Percentiles rank a stretch among this genome's conserved stretches.
Evolutionary conservation across 2,888 invertebrate species (phyloP).

Genomic region (Sphaeridia pumilis): DNA sequence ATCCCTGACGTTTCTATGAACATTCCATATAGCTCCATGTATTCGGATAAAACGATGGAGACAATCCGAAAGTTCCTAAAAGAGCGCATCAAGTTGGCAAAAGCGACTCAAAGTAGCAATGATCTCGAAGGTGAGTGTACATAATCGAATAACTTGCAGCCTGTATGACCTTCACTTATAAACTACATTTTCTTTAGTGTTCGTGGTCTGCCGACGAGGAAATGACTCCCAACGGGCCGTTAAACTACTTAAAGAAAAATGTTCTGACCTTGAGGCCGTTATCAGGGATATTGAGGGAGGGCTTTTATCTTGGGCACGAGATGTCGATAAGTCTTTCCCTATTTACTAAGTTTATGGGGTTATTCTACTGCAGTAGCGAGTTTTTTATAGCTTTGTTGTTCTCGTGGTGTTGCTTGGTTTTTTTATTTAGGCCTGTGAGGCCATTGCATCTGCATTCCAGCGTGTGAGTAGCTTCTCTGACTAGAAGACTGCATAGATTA

Average conservation of each 20-base stretch:
- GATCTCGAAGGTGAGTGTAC: slow-evolving; percentile 18
- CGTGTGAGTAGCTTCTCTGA: no score
- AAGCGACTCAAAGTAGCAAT: slow-evolving; percentile 5
- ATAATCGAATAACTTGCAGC: no score
- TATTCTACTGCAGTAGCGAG: no score
- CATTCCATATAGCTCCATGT: slow-evolving; percentile 53
- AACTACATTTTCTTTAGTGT: slow-evolving; percentile 47
- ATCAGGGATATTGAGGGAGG: slow-evolving; percentile 71
- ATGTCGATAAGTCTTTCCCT: slow-evolving; percentile 71
- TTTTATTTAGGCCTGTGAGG: no score
- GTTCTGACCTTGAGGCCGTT: slow-evolving; percentile 38
- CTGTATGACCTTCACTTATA: neutral
- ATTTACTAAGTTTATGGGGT: no score
- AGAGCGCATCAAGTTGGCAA: slow-evolving; percentile 9
- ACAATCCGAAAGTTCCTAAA: slow-evolving; percentile 36
- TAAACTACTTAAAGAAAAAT: slow-evolving; percentile 46
- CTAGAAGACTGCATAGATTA: no score
- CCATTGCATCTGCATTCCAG: no score
- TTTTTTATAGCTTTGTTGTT: no score
- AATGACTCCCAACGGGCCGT: slow-evolving; percentile 93
- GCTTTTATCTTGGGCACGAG: slow-evolving; percentile 69
- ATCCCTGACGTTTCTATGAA: slow-evolving; percentile 58
- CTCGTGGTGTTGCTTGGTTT: no score
- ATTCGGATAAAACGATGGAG: slow-evolving; percentile 41
- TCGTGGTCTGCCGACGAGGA: slow-evolving; percentile 83